Base-by-base conservation (phyloP, 1,140 invertebrate genomes). In the Penaeus japonicus region DNA sequence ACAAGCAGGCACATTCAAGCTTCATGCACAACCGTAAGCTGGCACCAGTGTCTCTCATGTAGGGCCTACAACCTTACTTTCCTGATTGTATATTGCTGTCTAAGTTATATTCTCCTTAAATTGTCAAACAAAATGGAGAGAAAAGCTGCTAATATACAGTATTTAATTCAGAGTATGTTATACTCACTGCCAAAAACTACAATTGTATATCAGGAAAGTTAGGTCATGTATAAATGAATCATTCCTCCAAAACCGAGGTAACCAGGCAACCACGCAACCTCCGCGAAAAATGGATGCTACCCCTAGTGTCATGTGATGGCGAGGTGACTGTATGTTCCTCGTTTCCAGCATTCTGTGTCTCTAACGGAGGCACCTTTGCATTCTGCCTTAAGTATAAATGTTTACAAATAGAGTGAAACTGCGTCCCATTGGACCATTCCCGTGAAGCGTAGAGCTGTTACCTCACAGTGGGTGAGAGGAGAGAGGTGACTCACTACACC, bases 11-110 rank as follows among this genome's bases (percentile, higher is more conserved):
- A 88, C 32, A 20, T 73, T 75, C 77, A 77, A 62, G 32, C 62
- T 75, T 39, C 32, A 39, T 84, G 82, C 59, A 84, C 39, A 53
- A 55, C 53, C 78, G 30, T 65, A 73, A 53, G 86, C 79, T 88
- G 86, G 86, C 86, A 88, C 86, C 86, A 88, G 86, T 88, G 86
- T 88, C 86, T 88, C 80, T 88, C 81, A 88, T 88, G 86, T 88
- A 88, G 86, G 86, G 86, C 86, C 86, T 81, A 88, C 32, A 65
- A 77, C 80, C 77, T 87, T 39, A 82, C 86, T 88, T 88, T 24
- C 53, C 79, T 78, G 32, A 83, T 88, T 59, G 47, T 47, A 15
- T 47, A 47, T 47, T 12, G 47, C 10, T 47, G 47, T 47, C 5
- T 12, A 47, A 47, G 47, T 47, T 27, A 83, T 82, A 81, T 55